Evolutionary conservation across 2,888 invertebrate genomes (phyloP).

Genomic region (Esperia sulphurella): DNA sequence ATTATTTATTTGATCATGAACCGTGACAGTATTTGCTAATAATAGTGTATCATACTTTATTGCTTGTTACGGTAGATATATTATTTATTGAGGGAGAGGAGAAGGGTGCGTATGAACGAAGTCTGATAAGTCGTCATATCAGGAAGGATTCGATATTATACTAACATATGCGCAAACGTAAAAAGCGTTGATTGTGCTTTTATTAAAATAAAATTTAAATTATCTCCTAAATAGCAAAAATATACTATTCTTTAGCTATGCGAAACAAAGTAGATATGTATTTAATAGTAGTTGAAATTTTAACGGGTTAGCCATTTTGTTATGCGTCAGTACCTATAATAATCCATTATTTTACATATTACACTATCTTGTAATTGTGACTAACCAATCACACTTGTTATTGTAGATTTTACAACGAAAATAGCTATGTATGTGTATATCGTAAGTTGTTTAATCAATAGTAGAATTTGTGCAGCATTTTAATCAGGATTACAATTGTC

Average conservation of each 20-base stretch:
- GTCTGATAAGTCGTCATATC: conserved; percentile 51
- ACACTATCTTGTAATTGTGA: conserved; percentile 6
- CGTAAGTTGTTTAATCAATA: conserved; percentile 1
- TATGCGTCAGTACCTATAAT: conserved; percentile 1
- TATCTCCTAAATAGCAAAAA: conserved; percentile 18
- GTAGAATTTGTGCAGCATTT: not conserved
- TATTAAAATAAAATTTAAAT: conserved; percentile 22
- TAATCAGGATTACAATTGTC: not conserved
- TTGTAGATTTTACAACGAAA: conserved; percentile 74
- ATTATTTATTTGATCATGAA: not conserved
- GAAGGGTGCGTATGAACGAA: conserved; percentile 23
- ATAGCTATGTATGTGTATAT: conserved; percentile 42
- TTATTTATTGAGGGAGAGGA: conserved; percentile 15
- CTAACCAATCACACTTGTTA: conserved; percentile 51
- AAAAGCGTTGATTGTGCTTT: conserved; percentile 39
- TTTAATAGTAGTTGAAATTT: conserved; percentile 36
- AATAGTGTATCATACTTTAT: not conserved
- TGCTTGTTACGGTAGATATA: not conserved
- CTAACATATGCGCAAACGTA: conserved; percentile 12
- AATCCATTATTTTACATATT: not conserved
- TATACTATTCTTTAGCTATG: conserved; percentile 41
- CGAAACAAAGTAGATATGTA: conserved; percentile 38
- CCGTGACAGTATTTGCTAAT: not conserved
- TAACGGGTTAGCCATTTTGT: conserved; percentile 10
- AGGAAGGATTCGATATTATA: conserved; percentile 31